Conservation (phyloP, 2,113 vertebrate species). For the Salvelinus alpinus region DNA sequence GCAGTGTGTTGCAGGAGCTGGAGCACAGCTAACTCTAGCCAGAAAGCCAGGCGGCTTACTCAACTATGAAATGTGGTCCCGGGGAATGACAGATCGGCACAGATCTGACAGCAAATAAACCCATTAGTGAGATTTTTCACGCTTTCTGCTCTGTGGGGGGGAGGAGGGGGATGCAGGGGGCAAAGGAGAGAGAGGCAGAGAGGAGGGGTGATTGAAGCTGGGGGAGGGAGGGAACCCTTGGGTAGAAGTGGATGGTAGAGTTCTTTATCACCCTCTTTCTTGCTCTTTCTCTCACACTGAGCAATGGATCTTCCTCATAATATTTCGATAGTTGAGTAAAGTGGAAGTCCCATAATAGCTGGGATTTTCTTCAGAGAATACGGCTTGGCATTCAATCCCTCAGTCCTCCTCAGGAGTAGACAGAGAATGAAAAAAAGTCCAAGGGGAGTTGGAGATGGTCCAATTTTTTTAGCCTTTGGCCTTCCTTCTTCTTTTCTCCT, state of each 20-base stretch:
- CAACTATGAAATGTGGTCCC: slow-evolving; percentile 78
- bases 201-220: slow-evolving; percentile 57
- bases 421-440: slow-evolving; percentile 31
- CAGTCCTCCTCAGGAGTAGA: slow-evolving; percentile 24
- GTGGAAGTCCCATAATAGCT: slow-evolving; percentile 42
- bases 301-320: slow-evolving; percentile 36
- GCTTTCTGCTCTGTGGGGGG: slow-evolving; percentile 77
- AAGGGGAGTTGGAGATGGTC: slow-evolving; percentile 47
- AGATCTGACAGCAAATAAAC: slow-evolving; percentile 81
- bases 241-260: slow-evolving; percentile 55
- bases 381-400: slow-evolving; percentile 29
- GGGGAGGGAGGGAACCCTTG: slow-evolving; percentile 35
- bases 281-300: slow-evolving; percentile 49
- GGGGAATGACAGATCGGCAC: slow-evolving; percentile 75
- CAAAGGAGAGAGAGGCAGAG: slow-evolving; percentile 57
- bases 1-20: slow-evolving; percentile 51
- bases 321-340: slow-evolving; percentile 25
- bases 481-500: slow-evolving; percentile 32
- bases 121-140: slow-evolving; percentile 83
- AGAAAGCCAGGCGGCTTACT: slow-evolving; percentile 70
- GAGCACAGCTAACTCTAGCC: slow-evolving; percentile 51
- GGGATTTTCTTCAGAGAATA: slow-evolving; percentile 44
- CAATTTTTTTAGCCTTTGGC: slow-evolving; percentile 50
- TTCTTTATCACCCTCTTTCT: slow-evolving; percentile 45
- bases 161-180: slow-evolving; percentile 34